Percentiles rank a stretch among this genome's conserved stretches.
These are phyloP conservation scores for Orchesella flavescens DNA, from an alignment of 2,888 invertebrate genomes.

Conservation along the genomic window DNA sequence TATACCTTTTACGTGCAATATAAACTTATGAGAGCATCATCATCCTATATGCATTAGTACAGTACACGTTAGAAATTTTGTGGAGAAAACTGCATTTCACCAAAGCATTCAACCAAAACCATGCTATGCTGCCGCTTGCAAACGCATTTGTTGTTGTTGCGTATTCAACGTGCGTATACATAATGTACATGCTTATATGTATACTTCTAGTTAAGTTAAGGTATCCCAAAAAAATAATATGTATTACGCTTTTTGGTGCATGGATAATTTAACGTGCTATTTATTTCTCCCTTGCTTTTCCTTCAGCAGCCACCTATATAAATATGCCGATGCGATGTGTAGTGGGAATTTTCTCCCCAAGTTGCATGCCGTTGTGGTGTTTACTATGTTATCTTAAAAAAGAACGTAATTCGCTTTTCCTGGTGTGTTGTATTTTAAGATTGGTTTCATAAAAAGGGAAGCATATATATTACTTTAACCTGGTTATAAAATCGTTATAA, in stretches of 20 bases:
- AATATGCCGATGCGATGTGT: slow-evolving; percentile 13
- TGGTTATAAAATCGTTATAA: slow-evolving; percentile 35
- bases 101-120: too few species aligned
- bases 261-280: slow-evolving; percentile 60
- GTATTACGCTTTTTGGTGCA: slow-evolving; percentile 24
- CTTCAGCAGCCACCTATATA: not conserved
- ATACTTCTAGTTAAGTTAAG: not conserved
- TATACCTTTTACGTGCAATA: slow-evolving; percentile 41
- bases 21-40: too few species aligned
- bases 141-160: not conserved
- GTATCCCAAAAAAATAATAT: not conserved
- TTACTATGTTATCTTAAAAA: not conserved
- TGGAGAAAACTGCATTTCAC: too few species aligned
- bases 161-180: too few species aligned
- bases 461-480: slow-evolving; percentile 10
- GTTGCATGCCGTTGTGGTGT: slow-evolving; percentile 13
- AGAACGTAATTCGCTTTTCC: slow-evolving; percentile 29
- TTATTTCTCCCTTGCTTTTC: slow-evolving; percentile 41
- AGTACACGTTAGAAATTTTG: too few species aligned
- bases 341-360: slow-evolving; percentile 28
- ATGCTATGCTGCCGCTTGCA: slow-evolving; percentile 3
- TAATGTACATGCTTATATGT: too few species aligned
- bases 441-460: slow-evolving; percentile 34
- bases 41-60: too few species aligned
- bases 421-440: slow-evolving; percentile 46